These are phyloP conservation scores for Nannobrachium achirus DNA, from an alignment of 2,113 vertebrate species.

Conservation along the genomic window DNA sequence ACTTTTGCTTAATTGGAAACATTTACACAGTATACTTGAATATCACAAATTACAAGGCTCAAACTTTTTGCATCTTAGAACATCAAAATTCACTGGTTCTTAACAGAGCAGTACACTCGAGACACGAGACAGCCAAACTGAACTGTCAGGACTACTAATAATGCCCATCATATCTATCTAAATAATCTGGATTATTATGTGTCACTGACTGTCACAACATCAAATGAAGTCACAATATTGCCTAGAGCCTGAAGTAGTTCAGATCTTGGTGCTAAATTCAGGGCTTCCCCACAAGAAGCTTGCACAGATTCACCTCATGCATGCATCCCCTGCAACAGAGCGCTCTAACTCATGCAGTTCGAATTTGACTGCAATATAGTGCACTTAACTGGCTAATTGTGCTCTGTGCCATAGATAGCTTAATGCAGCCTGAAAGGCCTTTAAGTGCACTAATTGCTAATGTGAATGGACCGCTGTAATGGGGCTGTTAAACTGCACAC, in stretches of 20 bases:
- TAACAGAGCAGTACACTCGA: too few relatives aligned
- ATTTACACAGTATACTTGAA: too few relatives aligned
- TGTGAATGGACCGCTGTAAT: slow-evolving; percentile 39
- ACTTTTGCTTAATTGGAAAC: too few relatives aligned
- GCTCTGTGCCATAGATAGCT: slow-evolving; percentile 47
- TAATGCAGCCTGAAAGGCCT: slow-evolving; percentile 61
- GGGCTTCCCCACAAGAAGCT: slow-evolving; percentile 1
- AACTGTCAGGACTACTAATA: too few relatives aligned
- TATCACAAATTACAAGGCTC: too few relatives aligned
- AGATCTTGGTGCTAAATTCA: slow-evolving; percentile 10
- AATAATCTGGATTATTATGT: neutral
- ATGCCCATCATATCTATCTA: too few relatives aligned
- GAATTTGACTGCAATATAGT: slow-evolving; percentile 24
- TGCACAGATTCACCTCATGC: slow-evolving; percentile 19
- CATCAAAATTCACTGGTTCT: too few relatives aligned
- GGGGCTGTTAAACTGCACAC: slow-evolving; percentile 52
- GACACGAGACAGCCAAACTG: too few relatives aligned
- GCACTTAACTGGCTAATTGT: slow-evolving; percentile 49
- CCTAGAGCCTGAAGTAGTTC: neutral
- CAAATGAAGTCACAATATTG: neutral
- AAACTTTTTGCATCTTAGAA: too few relatives aligned
- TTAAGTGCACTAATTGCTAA: slow-evolving; percentile 67
- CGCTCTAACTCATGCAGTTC: slow-evolving; percentile 23
- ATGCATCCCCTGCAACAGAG: slow-evolving; percentile 12
- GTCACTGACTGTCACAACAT: neutral